These are phyloP conservation scores for Hetaerina americana DNA, from an alignment of 1,140 invertebrate genomes.

Conservation along the genomic window DNA sequence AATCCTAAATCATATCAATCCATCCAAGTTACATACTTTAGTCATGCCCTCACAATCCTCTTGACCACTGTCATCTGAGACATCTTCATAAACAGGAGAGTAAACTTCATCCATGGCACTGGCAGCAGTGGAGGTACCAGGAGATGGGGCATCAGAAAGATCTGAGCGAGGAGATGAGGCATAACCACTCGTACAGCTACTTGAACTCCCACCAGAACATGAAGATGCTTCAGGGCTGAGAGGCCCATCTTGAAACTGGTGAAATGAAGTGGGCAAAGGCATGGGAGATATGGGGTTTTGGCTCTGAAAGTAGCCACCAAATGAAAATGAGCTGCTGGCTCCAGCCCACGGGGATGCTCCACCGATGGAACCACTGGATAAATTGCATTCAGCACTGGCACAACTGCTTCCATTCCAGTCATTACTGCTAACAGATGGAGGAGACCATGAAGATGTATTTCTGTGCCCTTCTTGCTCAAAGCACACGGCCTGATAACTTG, in stretches of 20 bases:
- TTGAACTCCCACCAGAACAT: background rate
- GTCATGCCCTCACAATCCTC: background rate
- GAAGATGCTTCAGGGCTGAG: background rate
- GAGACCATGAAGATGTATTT: background rate
- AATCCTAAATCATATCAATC: too few species aligned
- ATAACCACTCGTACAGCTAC: background rate
- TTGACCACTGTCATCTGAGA: background rate
- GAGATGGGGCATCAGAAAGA: background rate
- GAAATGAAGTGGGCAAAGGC: background rate
- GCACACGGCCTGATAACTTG: background rate
- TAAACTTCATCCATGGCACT: background rate
- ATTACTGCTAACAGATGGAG: background rate
- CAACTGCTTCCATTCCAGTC: background rate
- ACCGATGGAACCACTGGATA: background rate
- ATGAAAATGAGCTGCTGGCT: background rate
- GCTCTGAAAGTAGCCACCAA: background rate
- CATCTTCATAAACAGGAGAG: background rate
- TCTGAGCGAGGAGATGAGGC: background rate
- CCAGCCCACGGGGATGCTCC: background rate
- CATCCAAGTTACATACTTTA: background rate
- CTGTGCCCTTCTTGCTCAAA: background rate
- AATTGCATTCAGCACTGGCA: background rate
- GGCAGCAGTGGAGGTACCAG: background rate
- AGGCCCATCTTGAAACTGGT: background rate
- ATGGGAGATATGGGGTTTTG: background rate